Evolutionary conservation across 2,888 invertebrate species (phyloP).

Genomic region (Matsumyia berberina): DNA sequence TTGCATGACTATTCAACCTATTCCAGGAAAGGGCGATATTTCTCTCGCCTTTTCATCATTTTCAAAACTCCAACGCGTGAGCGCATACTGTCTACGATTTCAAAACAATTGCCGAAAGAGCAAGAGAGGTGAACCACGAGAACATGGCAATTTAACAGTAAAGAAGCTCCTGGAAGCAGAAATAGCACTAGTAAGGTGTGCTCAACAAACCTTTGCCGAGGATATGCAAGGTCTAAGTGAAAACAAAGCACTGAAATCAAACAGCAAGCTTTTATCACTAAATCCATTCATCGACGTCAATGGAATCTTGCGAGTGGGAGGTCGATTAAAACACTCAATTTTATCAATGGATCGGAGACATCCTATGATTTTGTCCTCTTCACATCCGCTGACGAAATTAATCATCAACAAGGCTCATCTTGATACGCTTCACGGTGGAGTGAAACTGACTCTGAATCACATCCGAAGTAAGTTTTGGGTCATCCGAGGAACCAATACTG

Average conservation of each 20-base stretch:
- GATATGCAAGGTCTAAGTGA: too few relatives aligned
- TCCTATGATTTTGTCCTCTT: too few relatives aligned
- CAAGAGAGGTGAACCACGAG: slow-evolving; percentile 13
- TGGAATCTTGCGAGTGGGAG: neutral
- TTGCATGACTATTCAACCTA: slow-evolving; percentile 2
- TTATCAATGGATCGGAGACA: too few relatives aligned
- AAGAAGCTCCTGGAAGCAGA: too few relatives aligned
- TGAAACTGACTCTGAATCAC: neutral
- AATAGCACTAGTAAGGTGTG: too few relatives aligned
- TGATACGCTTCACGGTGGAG: neutral
- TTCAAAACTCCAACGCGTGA: slow-evolving; percentile 1
- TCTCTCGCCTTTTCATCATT: slow-evolving; percentile 18
- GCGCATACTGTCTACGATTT: slow-evolving; percentile 5
- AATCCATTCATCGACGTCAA: too few relatives aligned
- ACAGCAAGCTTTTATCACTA: too few relatives aligned
- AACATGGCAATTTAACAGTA: neutral
- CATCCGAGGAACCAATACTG: neutral
- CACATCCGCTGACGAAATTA: too few relatives aligned
- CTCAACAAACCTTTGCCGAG: too few relatives aligned
- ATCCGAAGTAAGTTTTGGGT: neutral
- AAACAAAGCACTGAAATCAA: slow-evolving; percentile 1
- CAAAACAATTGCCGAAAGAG: slow-evolving; percentile 12
- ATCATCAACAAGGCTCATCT: too few relatives aligned
- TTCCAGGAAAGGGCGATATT: neutral
- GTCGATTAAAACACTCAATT: too few relatives aligned